phyloP scores from a whole-genome alignment of 2,113 vertebrate species.

The Fukomys damarensis region DNA sequence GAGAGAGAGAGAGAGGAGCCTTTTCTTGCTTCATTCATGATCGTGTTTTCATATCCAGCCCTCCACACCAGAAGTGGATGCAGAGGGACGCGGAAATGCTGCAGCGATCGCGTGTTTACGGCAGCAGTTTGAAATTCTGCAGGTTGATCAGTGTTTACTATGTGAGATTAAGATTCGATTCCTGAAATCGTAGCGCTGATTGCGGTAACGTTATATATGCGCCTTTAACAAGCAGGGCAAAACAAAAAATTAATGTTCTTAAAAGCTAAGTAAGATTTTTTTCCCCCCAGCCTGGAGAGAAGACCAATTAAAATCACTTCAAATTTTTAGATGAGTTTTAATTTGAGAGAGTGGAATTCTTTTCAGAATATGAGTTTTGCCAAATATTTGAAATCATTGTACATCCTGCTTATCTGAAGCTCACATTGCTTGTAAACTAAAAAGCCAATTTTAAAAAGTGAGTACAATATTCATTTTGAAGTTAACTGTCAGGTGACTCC shows the following conservation, averaged over 20 bases:
- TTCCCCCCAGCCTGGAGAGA: conserved; percentile 58
- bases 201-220: conserved; percentile 67
- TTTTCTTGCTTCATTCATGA: conserved; percentile 68
- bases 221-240: conserved; percentile 74
- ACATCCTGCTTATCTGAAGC: conserved; percentile 21
- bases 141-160: conserved; percentile 54
- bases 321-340: conserved; percentile 82
- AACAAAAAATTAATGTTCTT: conserved; percentile 82
- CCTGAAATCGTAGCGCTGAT: conserved; percentile 61
- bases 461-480: conserved; percentile 50
- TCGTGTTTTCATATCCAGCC: conserved; percentile 57
- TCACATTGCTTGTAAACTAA: conserved; percentile 71
- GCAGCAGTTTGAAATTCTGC: neutral
- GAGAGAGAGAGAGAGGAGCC: neutral
- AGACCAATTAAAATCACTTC: conserved; percentile 81
- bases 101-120: conserved; percentile 39
- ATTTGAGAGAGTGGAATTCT: conserved; percentile 80
- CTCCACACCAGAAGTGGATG: conserved; percentile 52
- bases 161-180: neutral
- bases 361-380: conserved; percentile 70
- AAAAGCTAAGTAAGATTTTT: conserved; percentile 82
- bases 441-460: conserved; percentile 55
- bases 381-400: conserved; percentile 65
- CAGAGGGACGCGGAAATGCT: conserved; percentile 7
- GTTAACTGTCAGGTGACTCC: conserved; percentile 22